Conservation (phyloP, 2,888 invertebrate species). For the Caenorhabditis drosophilae region DNA sequence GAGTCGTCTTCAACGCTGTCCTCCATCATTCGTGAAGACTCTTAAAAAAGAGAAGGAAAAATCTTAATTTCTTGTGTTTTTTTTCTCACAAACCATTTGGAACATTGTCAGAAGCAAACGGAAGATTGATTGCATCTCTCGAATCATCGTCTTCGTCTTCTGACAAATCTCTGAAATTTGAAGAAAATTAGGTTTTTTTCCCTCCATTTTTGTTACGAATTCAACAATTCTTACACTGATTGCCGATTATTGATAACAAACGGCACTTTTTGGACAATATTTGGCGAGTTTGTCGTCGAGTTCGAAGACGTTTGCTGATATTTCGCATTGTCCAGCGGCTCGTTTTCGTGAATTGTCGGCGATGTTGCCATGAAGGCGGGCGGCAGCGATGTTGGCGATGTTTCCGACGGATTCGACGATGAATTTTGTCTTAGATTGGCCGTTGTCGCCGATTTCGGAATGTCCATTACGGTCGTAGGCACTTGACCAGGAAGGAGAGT, state of each 20-base stretch:
- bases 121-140: conserved; percentile 49
- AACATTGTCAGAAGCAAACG: conserved; percentile 38
- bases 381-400: conserved; percentile 7
- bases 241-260: conserved; percentile 28
- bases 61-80: neutral
- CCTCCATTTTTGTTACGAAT: neutral
- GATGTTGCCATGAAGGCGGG: neutral
- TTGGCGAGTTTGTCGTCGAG: conserved; percentile 6
- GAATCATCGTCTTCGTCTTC: conserved; percentile 53
- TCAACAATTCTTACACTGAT: conserved; percentile 20
- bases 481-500: conserved; percentile 36
- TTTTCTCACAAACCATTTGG: neutral
- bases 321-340: conserved; percentile 48
- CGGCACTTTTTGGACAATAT: conserved; percentile 5
- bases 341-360: conserved; percentile 26
- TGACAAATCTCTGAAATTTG: conserved; percentile 32
- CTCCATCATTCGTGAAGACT: conserved; percentile 56
- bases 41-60: conserved; percentile 5
- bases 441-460: conserved; percentile 56
- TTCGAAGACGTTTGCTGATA: conserved; percentile 32
- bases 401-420: conserved; percentile 21
- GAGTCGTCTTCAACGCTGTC: conserved; percentile 47
- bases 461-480: conserved; percentile 20
- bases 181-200: neutral
- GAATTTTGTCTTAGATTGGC: conserved; percentile 25